Percentiles rank a stretch among this genome's conserved stretches.
Conservation (phyloP, 2,113 vertebrate species). For the Cynoglossus semilaevis region DNA sequence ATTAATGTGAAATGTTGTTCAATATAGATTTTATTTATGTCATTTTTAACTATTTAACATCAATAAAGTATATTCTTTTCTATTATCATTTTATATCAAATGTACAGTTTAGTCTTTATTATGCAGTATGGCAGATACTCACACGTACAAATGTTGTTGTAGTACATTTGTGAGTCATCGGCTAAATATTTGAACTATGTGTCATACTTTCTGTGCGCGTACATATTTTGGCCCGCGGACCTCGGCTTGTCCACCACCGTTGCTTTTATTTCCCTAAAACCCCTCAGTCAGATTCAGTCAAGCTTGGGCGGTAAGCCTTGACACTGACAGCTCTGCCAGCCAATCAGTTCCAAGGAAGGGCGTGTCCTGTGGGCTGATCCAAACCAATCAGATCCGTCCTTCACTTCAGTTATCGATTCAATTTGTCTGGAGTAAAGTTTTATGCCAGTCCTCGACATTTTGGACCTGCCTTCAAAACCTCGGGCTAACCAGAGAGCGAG, state of each 20-base stretch:
- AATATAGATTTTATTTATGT: too few species aligned
- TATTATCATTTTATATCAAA: too few species aligned
- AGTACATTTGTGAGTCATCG: too few species aligned
- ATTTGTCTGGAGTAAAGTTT: conserved; percentile 72
- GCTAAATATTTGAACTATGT: too few species aligned
- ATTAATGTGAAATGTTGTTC: too few species aligned
- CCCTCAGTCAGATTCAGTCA: conserved; percentile 34
- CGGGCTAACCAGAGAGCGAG: background rate
- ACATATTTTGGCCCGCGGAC: background rate
- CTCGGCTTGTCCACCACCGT: background rate
- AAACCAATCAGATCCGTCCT: conserved; percentile 63
- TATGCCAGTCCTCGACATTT: conserved; percentile 43
- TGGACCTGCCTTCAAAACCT: conserved; percentile 52
- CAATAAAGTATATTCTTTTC: too few species aligned
- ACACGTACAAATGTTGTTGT: too few species aligned
- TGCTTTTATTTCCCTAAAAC: background rate
- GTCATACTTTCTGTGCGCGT: rapidly evolving
- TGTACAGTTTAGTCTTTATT: too few species aligned
- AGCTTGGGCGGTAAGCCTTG: conserved; percentile 41
- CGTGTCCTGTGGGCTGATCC: conserved; percentile 9
- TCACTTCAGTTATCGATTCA: conserved; percentile 44
- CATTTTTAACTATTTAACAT: too few species aligned
- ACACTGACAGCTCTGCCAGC: conserved; percentile 40
- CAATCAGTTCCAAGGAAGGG: conserved; percentile 55
- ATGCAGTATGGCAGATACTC: too few species aligned